A percentile compares a stretch with the other conserved stretches of the same genome.
Evolutionary conservation across 2,113 vertebrate species (phyloP).

Genomic region (Ranitomeya imitator): DNA sequence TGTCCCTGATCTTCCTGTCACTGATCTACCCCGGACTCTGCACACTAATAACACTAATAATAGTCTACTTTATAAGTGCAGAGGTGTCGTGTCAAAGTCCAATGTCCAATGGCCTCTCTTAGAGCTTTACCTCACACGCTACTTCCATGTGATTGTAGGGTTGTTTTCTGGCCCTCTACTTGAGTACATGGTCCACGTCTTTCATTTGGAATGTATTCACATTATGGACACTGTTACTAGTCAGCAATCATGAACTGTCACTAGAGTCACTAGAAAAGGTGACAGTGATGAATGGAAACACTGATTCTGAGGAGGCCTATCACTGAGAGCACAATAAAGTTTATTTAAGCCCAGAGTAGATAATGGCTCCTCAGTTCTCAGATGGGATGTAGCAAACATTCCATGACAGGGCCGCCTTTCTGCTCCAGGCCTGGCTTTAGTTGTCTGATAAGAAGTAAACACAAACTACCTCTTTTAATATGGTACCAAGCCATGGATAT

Average conservation of each 20-base stretch:
- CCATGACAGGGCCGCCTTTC: constrained; percentile 37
- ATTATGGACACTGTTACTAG: constrained; percentile 78
- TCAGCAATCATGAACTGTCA: constrained; percentile 84
- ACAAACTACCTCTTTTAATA: constrained; percentile 31
- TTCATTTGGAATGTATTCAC: constrained; percentile 78
- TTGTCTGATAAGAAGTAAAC: constrained; percentile 31
- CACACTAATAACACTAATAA: not conserved
- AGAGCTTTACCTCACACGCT: not conserved
- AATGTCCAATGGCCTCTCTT: not conserved
- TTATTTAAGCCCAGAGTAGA: constrained; percentile 79
- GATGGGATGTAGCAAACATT: constrained; percentile 69
- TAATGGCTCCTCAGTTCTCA: constrained; percentile 74
- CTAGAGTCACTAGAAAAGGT: constrained; percentile 75
- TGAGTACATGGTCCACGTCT: constrained; percentile 56
- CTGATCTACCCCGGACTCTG: not conserved
- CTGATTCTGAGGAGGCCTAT: constrained; percentile 70
- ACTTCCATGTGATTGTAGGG: not conserved
- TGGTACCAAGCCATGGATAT: constrained; percentile 30
- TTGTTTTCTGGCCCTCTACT: constrained; percentile 18
- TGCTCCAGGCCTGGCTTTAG: constrained; percentile 37
- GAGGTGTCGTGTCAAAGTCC: not conserved
- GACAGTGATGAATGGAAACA: constrained; percentile 79
- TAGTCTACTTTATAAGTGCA: not conserved
- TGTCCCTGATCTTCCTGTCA: not conserved
- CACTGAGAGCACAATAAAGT: constrained; percentile 77